Base-by-base conservation (phyloP, 2,797 vertebrate species). In the Schizothorax lantsangensis region DNA sequence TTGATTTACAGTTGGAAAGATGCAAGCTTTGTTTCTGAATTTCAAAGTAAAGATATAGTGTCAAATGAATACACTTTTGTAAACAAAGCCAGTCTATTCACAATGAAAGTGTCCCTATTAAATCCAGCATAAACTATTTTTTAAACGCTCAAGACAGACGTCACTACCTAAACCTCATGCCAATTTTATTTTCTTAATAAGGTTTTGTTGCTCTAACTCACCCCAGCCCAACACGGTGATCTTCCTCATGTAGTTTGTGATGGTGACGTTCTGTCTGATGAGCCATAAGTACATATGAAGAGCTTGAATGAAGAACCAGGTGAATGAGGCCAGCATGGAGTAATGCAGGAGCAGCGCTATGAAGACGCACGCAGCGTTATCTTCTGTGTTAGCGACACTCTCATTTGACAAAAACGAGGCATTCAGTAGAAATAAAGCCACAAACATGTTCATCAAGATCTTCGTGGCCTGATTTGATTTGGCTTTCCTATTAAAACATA, bases 371-470 rank as follows among this genome's bases (percentile, higher is more conserved):
- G 71, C 64, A 0, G 14, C 0, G 0, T 10, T n/a, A 80, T 36
- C 89, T 1, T 36, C 15, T 0, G 90, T 38, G 2, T 84, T 40
- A 8, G 92, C 88, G 0, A 94, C 64, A 23, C 14, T 84, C 81
- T 91, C 85, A 21, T 94, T 95, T 4, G 84, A 9, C 82, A 94
- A 79, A 87, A 95, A 94, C 45, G 86, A 84, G 6, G 92, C 54
- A 77, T 94, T 92, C 21, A 94, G 88, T 54, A 78, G 36, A 62
- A 92, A 79, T 88, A 93, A 71, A 69, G 94, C 90, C 0, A 90
- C 9, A 7, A 94, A 93, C 59, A 94, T 91, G 87, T 93, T 91
- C 15, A 92, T 89, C 85, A 93, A 84, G 86, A 95, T 88, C 79
- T 89, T 81, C 0, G 89, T 92, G 2, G 87, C 72, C 30, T 89